Conservation (phyloP, 2,797 vertebrate genomes). For the Caiman crocodilus region DNA sequence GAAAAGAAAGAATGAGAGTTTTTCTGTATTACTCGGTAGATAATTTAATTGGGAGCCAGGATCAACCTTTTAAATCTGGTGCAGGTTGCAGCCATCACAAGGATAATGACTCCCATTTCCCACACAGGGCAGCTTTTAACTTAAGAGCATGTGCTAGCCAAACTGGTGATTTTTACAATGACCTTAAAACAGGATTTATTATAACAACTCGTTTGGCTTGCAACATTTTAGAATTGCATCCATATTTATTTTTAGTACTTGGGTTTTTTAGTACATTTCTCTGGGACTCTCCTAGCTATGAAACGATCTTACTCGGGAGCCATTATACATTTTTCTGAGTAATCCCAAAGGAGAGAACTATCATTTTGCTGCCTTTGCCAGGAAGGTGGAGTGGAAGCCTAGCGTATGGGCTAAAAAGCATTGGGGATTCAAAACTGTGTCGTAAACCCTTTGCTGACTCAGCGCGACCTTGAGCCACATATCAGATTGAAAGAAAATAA, state of each 20-base stretch:
- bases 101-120: neutral
- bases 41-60: neutral
- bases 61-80: neutral
- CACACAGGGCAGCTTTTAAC: neutral
- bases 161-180: fast-evolving
- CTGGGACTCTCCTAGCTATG: neutral
- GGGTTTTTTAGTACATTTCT: neutral
- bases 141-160: neutral
- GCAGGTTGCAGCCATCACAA: neutral
- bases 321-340: too few species aligned
- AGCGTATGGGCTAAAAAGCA: neutral
- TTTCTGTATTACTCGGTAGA: neutral
- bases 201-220: neutral
- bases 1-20: too few species aligned
- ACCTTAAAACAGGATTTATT: neutral
- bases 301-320: neutral
- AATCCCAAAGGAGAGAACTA: neutral
- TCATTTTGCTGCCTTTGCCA: neutral
- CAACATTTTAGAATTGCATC: neutral
- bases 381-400: neutral
- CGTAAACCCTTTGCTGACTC: neutral
- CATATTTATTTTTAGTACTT: neutral
- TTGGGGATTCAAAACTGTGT: neutral
- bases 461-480: neutral
- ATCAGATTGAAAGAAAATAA: neutral